phyloP scores from a whole-genome alignment of 1,140 invertebrate species.

The Papilio xuthus region DNA sequence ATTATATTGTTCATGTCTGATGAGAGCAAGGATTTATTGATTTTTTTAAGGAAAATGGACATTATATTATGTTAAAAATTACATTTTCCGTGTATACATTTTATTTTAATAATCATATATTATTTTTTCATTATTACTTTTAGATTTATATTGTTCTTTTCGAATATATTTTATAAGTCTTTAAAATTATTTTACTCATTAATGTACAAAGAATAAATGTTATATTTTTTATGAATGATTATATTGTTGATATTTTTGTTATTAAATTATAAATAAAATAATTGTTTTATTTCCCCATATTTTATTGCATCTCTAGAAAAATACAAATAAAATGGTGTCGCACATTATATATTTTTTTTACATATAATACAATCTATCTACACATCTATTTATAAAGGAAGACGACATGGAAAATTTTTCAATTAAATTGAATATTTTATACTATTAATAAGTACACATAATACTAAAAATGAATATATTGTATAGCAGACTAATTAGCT shows the following conservation, averaged over 20 bases:
- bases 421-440: not conserved
- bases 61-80: not conserved
- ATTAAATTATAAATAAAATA: constrained; percentile 28
- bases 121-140: not conserved
- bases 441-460: not conserved
- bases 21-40: not conserved
- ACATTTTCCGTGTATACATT: not conserved
- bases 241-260: constrained; percentile 33
- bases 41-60: not conserved
- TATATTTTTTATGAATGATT: constrained; percentile 32
- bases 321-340: not conserved
- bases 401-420: not conserved
- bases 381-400: constrained; percentile 13
- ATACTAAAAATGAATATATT: not conserved
- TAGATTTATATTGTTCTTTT: not conserved
- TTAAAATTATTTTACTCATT: not conserved
- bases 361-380: constrained; percentile 24
- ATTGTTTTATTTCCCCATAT: not conserved
- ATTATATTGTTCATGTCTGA: not conserved
- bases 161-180: not conserved
- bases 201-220: constrained; percentile 25
- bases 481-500: not conserved
- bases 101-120: not conserved
- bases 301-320: constrained; percentile 21
- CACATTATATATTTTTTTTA: not conserved